Evolutionary conservation across 2,797 vertebrate genomes (phyloP).

Genomic region (Micropoecilia bifurca): DNA sequence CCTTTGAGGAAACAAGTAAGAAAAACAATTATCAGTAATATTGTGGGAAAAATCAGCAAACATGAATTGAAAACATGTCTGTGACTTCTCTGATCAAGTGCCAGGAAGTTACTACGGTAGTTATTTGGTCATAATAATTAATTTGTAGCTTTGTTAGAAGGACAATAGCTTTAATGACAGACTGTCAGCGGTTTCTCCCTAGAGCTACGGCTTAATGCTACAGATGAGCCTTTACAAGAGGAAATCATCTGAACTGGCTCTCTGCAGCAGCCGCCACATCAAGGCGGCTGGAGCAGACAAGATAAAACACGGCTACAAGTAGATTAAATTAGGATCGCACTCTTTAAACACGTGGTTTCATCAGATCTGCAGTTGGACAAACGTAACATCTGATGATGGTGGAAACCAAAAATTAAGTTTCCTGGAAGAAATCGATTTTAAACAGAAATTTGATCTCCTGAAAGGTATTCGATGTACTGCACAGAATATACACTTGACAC

Average conservation of each 20-base stretch:
- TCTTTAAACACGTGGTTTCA: background rate
- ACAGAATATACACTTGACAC: background rate
- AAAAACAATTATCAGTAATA: background rate
- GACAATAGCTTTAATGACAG: background rate
- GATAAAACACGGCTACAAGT: background rate
- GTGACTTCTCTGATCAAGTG: background rate
- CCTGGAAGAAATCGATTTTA: background rate
- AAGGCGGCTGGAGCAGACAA: background rate
- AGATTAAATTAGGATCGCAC: background rate
- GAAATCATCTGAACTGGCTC: background rate
- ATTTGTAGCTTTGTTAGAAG: background rate
- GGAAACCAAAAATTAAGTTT: background rate
- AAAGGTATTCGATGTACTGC: background rate
- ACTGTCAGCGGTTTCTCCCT: background rate
- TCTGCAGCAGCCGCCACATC: background rate
- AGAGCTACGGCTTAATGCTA: background rate
- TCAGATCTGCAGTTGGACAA: background rate
- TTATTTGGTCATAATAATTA: background rate
- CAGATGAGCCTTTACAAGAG: background rate
- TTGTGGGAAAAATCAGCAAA: background rate
- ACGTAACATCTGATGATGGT: background rate
- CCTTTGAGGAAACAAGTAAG: background rate
- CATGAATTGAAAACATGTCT: background rate
- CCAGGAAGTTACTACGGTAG: background rate
- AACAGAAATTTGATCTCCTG: background rate